Conservation (phyloP, 2,797 vertebrate genomes). For the Phaenicophaeus curvirostris region DNA sequence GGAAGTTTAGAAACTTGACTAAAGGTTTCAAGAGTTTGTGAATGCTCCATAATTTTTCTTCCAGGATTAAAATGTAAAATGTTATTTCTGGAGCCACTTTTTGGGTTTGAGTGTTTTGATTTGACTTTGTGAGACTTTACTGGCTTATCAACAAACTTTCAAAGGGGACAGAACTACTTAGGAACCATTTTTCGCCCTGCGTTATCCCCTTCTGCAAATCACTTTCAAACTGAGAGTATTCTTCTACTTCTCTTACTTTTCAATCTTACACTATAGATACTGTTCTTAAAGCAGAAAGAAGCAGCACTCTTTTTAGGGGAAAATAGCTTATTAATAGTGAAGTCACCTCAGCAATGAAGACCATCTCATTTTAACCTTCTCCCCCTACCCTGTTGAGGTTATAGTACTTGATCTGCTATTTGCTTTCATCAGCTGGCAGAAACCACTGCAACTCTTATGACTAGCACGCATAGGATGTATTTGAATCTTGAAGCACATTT, state of each 20-base stretch:
- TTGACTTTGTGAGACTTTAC: neutral
- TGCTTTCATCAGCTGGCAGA: neutral
- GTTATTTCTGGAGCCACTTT: neutral
- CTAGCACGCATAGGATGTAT: neutral
- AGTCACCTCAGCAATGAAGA: neutral
- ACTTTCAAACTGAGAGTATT: neutral
- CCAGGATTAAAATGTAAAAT: neutral
- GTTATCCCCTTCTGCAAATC: neutral
- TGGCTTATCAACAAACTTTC: neutral
- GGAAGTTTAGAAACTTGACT: neutral
- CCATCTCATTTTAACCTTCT: neutral
- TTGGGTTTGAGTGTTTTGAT: neutral
- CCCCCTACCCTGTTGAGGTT: neutral
- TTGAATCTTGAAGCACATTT: neutral
- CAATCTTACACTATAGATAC: neutral
- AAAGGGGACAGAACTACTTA: neutral
- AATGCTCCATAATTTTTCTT: neutral
- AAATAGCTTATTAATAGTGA: neutral
- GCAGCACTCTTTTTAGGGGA: neutral
- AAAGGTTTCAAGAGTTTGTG: neutral
- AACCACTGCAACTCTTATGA: neutral
- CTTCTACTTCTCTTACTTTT: slow-evolving; percentile 24
- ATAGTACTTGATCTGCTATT: neutral
- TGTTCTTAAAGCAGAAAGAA: neutral
- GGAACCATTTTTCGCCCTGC: neutral